phyloP scores from a whole-genome alignment of 2,888 invertebrate species.

The Xestia c-nigrum region DNA sequence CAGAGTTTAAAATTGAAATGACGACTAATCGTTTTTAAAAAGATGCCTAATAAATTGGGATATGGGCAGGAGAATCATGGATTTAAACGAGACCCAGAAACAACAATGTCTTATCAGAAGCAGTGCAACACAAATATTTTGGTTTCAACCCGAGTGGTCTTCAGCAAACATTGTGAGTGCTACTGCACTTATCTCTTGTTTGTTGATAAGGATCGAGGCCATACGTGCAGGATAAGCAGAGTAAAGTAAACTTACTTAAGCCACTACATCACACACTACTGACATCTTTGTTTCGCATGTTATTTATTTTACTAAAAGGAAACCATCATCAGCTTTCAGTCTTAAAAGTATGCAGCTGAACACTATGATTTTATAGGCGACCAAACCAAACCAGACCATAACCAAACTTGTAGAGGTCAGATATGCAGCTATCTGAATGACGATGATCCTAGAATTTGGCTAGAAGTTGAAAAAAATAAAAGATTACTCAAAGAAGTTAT shows the following conservation, averaged over 20 bases:
- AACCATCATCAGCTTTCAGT: no score
- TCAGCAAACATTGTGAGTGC: constrained; percentile 41
- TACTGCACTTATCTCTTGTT: constrained; percentile 33
- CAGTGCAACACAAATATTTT: constrained; percentile 30
- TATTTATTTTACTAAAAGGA: background rate
- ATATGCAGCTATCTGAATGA: no score
- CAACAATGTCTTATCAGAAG: constrained; percentile 23
- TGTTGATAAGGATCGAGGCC: constrained; percentile 47
- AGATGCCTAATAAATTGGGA: no score
- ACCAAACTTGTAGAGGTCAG: no score
- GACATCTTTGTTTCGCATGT: background rate
- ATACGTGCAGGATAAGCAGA: constrained; percentile 37
- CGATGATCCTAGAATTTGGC: no score
- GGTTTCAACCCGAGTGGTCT: constrained; percentile 10
- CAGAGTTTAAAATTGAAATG: no score
- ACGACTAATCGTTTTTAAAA: no score
- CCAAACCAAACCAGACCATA: no score
- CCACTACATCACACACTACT: background rate
- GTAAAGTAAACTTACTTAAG: background rate
- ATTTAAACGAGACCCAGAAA: constrained; percentile 1
- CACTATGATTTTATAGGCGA: no score
- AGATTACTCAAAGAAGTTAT: no score
- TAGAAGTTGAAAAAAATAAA: no score
- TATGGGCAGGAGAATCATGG: background rate
- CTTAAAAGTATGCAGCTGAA: no score